A percentile compares a stretch with the other conserved stretches of the same genome.
phyloP scores from a whole-genome alignment of 2,888 invertebrate genomes.

The Andrena hattorfiana region DNA sequence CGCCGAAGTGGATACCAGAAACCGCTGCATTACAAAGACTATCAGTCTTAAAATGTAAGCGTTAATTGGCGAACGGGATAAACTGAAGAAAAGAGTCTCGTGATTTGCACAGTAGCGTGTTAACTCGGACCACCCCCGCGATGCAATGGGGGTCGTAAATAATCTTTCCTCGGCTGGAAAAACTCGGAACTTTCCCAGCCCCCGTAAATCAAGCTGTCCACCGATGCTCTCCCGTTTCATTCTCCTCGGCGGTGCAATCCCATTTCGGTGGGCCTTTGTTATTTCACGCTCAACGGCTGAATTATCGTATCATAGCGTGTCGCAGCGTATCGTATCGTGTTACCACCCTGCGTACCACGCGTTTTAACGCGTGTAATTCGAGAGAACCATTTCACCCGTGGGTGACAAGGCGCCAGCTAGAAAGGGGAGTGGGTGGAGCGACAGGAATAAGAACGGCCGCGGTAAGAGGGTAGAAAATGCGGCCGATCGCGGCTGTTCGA shows the following conservation, averaged over 20 bases:
- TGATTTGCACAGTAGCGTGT: background rate
- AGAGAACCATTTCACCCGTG: background rate
- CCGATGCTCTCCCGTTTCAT: constrained; percentile 23
- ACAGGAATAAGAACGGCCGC: background rate
- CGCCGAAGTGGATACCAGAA: background rate
- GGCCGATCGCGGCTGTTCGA: constrained; percentile 15
- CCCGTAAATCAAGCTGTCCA: constrained; percentile 13
- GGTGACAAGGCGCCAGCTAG: background rate
- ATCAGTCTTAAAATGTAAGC: too few species aligned
- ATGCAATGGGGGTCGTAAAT: background rate
- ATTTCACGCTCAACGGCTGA: constrained; percentile 40
- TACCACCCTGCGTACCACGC: background rate
- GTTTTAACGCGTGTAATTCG: constrained; percentile 18
- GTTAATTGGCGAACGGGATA: background rate
- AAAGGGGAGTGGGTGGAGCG: background rate
- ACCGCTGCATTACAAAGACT: background rate
- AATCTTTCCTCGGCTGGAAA: constrained; percentile 6
- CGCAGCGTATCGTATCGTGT: background rate
- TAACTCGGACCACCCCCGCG: background rate
- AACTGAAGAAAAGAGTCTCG: background rate
- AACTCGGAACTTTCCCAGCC: background rate
- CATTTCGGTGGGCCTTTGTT: constrained; percentile 37
- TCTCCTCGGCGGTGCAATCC: constrained; percentile 33
- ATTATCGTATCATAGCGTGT: background rate
- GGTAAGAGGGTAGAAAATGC: background rate